phyloP scores from a whole-genome alignment of 2,797 vertebrate genomes.

The Phrynocephalus vlangalii region DNA sequence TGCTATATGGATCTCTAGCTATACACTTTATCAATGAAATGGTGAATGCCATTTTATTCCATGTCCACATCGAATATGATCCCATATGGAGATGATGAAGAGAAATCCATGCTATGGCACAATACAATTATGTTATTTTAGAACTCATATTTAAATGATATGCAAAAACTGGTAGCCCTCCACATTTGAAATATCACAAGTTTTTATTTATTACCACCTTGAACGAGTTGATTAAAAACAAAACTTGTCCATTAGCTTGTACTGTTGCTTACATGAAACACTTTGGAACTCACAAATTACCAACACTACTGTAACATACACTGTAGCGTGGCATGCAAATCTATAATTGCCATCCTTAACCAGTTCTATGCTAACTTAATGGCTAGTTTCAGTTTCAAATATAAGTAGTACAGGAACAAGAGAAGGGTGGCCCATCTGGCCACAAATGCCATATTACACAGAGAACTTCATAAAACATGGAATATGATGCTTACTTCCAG shows the following conservation, averaged over 20 bases:
- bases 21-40: constrained; percentile 58
- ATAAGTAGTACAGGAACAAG: constrained; percentile 73
- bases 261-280: constrained; percentile 70
- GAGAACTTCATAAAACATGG: constrained; percentile 65
- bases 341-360: constrained; percentile 63
- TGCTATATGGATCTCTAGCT: constrained; percentile 64
- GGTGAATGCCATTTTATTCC: constrained; percentile 79
- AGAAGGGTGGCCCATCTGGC: constrained; percentile 70
- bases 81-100: constrained; percentile 56
- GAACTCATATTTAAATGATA: constrained; percentile 71
- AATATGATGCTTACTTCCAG: constrained; percentile 60
- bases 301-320: constrained; percentile 75
- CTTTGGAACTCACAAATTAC: constrained; percentile 73
- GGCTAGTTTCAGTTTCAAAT: constrained; percentile 67
- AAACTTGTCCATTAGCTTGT: constrained; percentile 54
- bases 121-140: constrained; percentile 64
- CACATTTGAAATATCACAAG: constrained; percentile 57
- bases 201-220: constrained; percentile 55
- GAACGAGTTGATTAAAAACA: constrained; percentile 54
- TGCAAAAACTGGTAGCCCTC: constrained; percentile 62
- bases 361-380: constrained; percentile 72
- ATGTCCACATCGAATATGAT: constrained; percentile 71
- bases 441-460: constrained; percentile 63
- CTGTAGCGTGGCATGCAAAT: constrained; percentile 75
- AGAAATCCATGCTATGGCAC: constrained; percentile 69